Base-by-base conservation (phyloP, 2,888 invertebrate species). In the Zelleria hepariella region DNA sequence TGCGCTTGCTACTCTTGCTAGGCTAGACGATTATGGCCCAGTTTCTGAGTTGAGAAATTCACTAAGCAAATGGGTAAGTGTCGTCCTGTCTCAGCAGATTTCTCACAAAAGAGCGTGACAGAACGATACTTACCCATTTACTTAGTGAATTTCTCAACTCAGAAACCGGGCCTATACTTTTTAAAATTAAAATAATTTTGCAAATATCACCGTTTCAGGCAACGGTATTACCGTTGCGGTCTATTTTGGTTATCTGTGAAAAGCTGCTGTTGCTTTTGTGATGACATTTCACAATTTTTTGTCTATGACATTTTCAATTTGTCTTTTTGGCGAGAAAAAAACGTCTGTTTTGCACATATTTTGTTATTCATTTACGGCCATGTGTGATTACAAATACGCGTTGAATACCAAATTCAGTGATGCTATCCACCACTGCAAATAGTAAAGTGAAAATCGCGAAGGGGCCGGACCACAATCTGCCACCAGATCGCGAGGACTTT, bases 371-470 rank as follows among this genome's bases (percentile, higher is more conserved):
- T 80, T 78, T 80, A 77, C 76, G 83, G 82, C 82, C 83, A 87
- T 87, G 86, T 83, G 81, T 82, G 77, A 72, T 80, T 71, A 72
- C 70, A 82, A 68, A 72, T 69, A 68, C 71, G 69, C 74, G 66
- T 68, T 73, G 64, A 72, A 69, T 68, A 72, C 75, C 74, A 75
- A 73, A 77, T 77, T 68, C 76, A 82, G 91, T 92, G 83, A 93
- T 93, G 92, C 82, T 92, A 91, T 91, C 92, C 80, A 91, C 91
- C 81, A 91, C 89, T 80, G 82, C 90, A 80, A 86, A 88, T 78
- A 91, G 86, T 84, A 92, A 91, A 89, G 86, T 91, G 66, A 92
- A 91, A 88, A 91, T 90, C 85, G 83, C 90, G 57, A 92, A 90
- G 78, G 85, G 86, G 68, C 77, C 87, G 72, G 87, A 89, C 66